These are phyloP conservation scores for Athalia cordata DNA, from an alignment of 2,888 invertebrate genomes.

Conservation along the genomic window DNA sequence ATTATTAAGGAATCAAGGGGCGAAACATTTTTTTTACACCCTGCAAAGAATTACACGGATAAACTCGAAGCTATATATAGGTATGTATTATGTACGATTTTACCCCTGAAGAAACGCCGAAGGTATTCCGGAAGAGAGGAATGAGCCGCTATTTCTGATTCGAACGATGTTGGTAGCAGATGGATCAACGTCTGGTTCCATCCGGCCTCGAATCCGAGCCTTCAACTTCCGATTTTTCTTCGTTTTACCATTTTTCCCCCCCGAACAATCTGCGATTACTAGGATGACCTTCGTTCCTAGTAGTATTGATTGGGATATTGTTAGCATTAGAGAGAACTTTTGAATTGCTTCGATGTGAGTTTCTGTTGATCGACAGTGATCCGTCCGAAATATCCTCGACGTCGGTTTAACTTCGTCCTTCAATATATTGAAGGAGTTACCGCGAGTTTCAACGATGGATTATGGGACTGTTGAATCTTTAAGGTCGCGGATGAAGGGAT, in stretches of 20 bases:
- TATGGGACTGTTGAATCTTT: slow-evolving; percentile 1
- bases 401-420: slow-evolving; percentile 11
- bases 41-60: background rate
- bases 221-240: background rate
- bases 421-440: slow-evolving; percentile 11
- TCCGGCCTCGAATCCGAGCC: background rate
- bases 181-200: slow-evolving; percentile 11
- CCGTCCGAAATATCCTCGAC: slow-evolving; percentile 18
- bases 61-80: too few species aligned
- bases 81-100: background rate
- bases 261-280: background rate
- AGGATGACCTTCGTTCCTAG: background rate
- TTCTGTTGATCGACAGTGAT: slow-evolving; percentile 2
- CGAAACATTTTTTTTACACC: slow-evolving; percentile 11
- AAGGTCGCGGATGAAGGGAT: background rate
- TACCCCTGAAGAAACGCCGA: background rate
- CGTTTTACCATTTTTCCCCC: background rate
- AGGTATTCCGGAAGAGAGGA: background rate
- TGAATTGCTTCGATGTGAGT: background rate
- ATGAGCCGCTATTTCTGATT: background rate
- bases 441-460: slow-evolving; percentile 7
- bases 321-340: too few species aligned
- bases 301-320: background rate
- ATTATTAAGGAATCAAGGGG: slow-evolving; percentile 36
- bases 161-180: background rate